Conservation (phyloP, 2,888 invertebrate genomes). For the Pseudococcus viburni region DNA sequence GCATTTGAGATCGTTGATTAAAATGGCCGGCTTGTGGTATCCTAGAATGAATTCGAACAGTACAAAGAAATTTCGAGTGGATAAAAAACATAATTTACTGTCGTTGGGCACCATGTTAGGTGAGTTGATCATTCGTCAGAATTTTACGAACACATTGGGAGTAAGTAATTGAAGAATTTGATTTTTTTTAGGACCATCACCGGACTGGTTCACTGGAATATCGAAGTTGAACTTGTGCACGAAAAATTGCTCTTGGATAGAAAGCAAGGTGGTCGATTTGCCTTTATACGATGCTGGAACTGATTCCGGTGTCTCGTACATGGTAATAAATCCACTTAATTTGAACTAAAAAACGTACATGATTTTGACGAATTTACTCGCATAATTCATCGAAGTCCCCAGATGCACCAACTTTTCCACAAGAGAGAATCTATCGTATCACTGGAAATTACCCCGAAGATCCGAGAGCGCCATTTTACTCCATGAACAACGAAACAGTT, state of each 20-base stretch:
- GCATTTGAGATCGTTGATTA: slow-evolving; percentile 90
- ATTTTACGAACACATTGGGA: too few species aligned
- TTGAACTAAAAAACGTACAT: background rate
- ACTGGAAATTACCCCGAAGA: slow-evolving; percentile 93
- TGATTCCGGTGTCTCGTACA: slow-evolving; percentile 91
- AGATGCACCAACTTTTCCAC: slow-evolving; percentile 82
- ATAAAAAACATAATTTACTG: slow-evolving; percentile 91
- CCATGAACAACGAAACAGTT: slow-evolving; percentile 79
- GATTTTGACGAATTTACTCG: background rate
- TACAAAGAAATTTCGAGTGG: slow-evolving; percentile 90
- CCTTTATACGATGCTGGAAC: slow-evolving; percentile 97
- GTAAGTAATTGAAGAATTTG: background rate
- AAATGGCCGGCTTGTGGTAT: slow-evolving; percentile 92
- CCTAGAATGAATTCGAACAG: slow-evolving; percentile 89
- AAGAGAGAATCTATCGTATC: slow-evolving; percentile 89
- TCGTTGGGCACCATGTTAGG: slow-evolving; percentile 95
- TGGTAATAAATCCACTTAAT: slow-evolving; percentile 74
- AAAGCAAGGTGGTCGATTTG: slow-evolving; percentile 85
- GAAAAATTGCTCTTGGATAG: slow-evolving; percentile 92
- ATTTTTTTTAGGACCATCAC: slow-evolving; percentile 83
- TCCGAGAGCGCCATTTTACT: slow-evolving; percentile 92
- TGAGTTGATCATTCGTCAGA: slow-evolving; percentile 68
- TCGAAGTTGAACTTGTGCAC: slow-evolving; percentile 90
- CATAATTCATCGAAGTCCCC: slow-evolving; percentile 77
- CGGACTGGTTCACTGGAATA: slow-evolving; percentile 98